Evolutionary conservation across 1,140 invertebrate genomes (phyloP).

Genomic region (Pseudachorutes palmiensis): DNA sequence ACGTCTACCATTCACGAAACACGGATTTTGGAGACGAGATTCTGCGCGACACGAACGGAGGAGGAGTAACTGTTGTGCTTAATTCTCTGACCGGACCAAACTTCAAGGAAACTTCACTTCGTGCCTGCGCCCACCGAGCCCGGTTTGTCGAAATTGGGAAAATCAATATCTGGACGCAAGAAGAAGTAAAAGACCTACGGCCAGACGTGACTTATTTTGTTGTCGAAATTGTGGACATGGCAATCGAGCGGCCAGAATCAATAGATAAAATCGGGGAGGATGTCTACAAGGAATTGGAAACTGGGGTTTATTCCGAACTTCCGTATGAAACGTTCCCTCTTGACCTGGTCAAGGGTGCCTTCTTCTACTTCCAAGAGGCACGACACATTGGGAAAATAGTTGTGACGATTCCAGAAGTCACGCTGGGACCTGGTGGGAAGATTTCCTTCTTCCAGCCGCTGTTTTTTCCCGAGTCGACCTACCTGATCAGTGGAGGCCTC

Average conservation of each 20-base stretch:
- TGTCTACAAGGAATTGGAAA: neutral
- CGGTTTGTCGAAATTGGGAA: conserved; percentile 31
- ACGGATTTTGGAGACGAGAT: conserved; percentile 23
- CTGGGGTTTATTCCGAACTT: conserved; percentile 4
- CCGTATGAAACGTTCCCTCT: conserved; percentile 14
- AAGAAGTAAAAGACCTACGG: conserved; percentile 18
- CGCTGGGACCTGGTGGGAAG: neutral
- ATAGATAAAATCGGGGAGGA: conserved; percentile 3
- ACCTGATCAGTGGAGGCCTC: conserved; percentile 24
- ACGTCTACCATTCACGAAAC: conserved; percentile 26
- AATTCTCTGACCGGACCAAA: conserved; percentile 28
- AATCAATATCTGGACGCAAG: conserved; percentile 20
- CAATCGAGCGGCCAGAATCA: neutral
- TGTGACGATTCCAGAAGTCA: conserved; percentile 3
- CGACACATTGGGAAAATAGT: conserved; percentile 20
- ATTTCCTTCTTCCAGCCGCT: neutral
- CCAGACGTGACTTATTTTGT: conserved; percentile 19
- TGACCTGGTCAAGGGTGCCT: conserved; percentile 15
- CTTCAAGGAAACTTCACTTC: conserved; percentile 27
- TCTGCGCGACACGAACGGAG: conserved; percentile 9
- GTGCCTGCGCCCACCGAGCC: conserved; percentile 4
- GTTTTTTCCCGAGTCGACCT: conserved; percentile 18
- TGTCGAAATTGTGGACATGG: conserved; percentile 5
- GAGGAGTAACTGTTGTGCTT: conserved; percentile 24
- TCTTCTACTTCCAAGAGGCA: conserved; percentile 17